phyloP scores from a whole-genome alignment of 2,888 invertebrate genomes.

The Tenthredo scrophulariae region DNA sequence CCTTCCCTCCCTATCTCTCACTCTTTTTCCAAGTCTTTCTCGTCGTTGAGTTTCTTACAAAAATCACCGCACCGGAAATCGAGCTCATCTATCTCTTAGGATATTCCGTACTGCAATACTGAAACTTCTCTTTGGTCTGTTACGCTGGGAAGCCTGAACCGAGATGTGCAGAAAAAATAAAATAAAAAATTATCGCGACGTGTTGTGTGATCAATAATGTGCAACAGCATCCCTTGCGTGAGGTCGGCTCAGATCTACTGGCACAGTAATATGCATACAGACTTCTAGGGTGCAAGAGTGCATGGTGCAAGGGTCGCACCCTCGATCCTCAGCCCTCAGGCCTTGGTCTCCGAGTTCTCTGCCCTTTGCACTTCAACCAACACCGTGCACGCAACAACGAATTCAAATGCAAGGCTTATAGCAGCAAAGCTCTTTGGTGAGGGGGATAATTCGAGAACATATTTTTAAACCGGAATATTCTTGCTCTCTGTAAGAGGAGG shows the following conservation, averaged over 20 bases:
- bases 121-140: not conserved
- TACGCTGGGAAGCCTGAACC: not conserved
- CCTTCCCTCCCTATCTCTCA: not conserved
- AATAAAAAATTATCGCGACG: not conserved
- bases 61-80: slow-evolving; percentile 18
- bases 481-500: not conserved
- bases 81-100: slow-evolving; percentile 27
- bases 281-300: slow-evolving; percentile 14
- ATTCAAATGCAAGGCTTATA: slow-evolving; percentile 58
- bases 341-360: slow-evolving; percentile 29
- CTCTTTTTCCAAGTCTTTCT: not conserved
- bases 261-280: slow-evolving; percentile 31
- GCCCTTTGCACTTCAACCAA: slow-evolving; percentile 43
- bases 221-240: slow-evolving; percentile 28
- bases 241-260: slow-evolving; percentile 9
- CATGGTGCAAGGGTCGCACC: slow-evolving; percentile 43
- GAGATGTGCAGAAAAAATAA: not conserved
- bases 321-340: slow-evolving; percentile 3
- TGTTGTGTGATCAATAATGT: slow-evolving; percentile 7
- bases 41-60: not conserved
- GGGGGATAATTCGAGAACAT: slow-evolving; percentile 44
- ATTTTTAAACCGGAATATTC: slow-evolving; percentile 42
- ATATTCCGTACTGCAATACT: slow-evolving; percentile 4
- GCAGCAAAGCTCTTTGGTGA: slow-evolving; percentile 25
- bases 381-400: slow-evolving; percentile 64